Evolutionary conservation across 2,797 vertebrate genomes (phyloP).

Genomic region (Ctenosaura bakeri): DNA sequence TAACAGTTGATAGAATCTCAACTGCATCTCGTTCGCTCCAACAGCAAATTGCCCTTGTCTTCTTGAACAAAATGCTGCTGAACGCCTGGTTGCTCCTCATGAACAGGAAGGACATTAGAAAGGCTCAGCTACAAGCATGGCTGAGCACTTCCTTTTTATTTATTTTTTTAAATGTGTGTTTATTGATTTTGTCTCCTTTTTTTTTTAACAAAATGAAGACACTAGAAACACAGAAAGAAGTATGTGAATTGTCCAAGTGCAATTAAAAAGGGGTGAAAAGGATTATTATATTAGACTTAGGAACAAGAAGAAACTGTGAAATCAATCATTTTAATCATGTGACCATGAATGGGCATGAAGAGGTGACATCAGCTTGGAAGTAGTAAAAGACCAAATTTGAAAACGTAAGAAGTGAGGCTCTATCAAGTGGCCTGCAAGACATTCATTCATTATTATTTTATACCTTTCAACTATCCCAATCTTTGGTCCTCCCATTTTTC

Average conservation of each 20-base stretch:
- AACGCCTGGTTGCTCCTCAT: constrained; percentile 83
- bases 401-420: not conserved
- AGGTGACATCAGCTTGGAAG: not conserved
- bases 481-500: no score
- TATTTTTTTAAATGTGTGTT: not conserved
- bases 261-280: not conserved
- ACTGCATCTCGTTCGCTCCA: constrained; percentile 53
- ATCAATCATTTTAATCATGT: not conserved
- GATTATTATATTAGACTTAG: not conserved
- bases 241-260: not conserved
- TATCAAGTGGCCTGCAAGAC: not conserved
- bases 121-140: constrained; percentile 55
- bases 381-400: not conserved
- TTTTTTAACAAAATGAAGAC: not conserved
- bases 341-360: not conserved
- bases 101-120: constrained; percentile 85
- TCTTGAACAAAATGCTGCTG: constrained; percentile 65
- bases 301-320: not conserved
- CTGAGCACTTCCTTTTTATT: constrained; percentile 17
- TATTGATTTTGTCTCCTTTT: not conserved
- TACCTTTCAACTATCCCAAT: no score
- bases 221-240: not conserved
- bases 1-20: constrained; percentile 71
- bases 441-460: not conserved
- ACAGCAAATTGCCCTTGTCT: constrained; percentile 64